Conservation (phyloP, 2,888 invertebrate genomes). For the Syrphus vitripennis region DNA sequence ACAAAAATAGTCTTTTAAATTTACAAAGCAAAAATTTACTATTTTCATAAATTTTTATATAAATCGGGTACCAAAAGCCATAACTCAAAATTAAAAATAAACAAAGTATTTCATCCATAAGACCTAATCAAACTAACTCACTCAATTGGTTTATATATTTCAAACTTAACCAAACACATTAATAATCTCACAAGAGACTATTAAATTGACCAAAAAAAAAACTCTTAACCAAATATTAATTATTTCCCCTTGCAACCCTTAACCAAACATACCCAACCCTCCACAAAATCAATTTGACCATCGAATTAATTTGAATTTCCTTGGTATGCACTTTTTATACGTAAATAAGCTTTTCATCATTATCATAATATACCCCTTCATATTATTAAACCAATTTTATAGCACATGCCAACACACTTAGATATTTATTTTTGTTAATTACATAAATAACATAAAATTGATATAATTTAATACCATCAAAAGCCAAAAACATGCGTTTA, state of each 20-base stretch:
- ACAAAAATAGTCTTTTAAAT: no score
- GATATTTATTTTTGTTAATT: constrained; percentile 8
- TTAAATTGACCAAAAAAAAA: neutral
- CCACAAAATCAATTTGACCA: neutral
- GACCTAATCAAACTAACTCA: neutral
- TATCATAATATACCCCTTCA: neutral
- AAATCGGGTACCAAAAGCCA: no score
- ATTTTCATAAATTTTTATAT: no score
- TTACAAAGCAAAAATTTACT: no score
- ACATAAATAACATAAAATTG: constrained; percentile 36
- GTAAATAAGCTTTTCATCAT: neutral
- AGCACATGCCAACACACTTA: constrained; percentile 62
- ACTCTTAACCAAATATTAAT: neutral
- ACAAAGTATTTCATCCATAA: neutral
- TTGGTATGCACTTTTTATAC: constrained; percentile 1
- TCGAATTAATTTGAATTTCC: constrained; percentile 18
- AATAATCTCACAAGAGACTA: neutral
- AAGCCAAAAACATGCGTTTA: constrained; percentile 66
- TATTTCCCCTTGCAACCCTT: neutral
- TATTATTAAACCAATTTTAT: constrained; percentile 31
- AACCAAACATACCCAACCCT: neutral
- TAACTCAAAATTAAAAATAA: neutral
- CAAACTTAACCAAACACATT: neutral
- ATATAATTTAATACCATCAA: constrained; percentile 37
- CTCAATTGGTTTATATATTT: neutral